phyloP scores from a whole-genome alignment of 2,888 invertebrate genomes.

The Pheosia tremula region DNA sequence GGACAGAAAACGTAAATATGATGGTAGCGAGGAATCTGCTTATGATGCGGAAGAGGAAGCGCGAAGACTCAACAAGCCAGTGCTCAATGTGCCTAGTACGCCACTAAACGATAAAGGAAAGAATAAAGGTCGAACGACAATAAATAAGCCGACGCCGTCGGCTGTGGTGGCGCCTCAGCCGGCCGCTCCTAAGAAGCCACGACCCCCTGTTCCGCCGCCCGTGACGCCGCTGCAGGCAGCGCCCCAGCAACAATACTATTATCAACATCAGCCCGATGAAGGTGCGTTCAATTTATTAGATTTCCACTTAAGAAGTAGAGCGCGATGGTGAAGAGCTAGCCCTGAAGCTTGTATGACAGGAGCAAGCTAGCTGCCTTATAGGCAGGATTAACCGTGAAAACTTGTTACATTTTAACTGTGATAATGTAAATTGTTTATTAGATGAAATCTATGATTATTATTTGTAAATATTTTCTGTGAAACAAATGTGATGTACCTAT shows the following conservation, averaged over 20 bases:
- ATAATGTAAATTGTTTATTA: slow-evolving; percentile 80
- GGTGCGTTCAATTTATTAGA: slow-evolving; percentile 85
- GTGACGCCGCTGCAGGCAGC: slow-evolving; percentile 73
- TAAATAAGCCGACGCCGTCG: slow-evolving; percentile 65
- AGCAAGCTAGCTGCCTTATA: slow-evolving; percentile 79
- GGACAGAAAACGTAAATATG: slow-evolving; percentile 88
- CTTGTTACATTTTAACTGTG: slow-evolving; percentile 85
- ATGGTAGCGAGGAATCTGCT: slow-evolving; percentile 87
- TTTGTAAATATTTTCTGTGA: slow-evolving; percentile 78
- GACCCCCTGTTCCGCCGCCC: slow-evolving; percentile 74
- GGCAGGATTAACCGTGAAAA: slow-evolving; percentile 74
- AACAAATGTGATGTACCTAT: slow-evolving; percentile 74
- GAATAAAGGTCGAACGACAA: slow-evolving; percentile 64
- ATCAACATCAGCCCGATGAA: slow-evolving; percentile 84
- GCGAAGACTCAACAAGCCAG: slow-evolving; percentile 77
- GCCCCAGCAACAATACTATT: slow-evolving; percentile 83
- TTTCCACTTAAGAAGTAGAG: slow-evolving; percentile 84
- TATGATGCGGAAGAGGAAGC: slow-evolving; percentile 85
- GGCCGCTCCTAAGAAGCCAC: slow-evolving; percentile 78
- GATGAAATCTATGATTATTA: slow-evolving; percentile 80
- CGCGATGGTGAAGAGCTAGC: slow-evolving; percentile 85
- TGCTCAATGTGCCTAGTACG: slow-evolving; percentile 80
- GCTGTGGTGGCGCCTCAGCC: slow-evolving; percentile 77
- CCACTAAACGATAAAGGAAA: slow-evolving; percentile 77
- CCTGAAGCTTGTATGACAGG: slow-evolving; percentile 85